These are phyloP conservation scores for Adrianichthys oophorus DNA, from an alignment of 2,797 vertebrate species.

Conservation along the genomic window DNA sequence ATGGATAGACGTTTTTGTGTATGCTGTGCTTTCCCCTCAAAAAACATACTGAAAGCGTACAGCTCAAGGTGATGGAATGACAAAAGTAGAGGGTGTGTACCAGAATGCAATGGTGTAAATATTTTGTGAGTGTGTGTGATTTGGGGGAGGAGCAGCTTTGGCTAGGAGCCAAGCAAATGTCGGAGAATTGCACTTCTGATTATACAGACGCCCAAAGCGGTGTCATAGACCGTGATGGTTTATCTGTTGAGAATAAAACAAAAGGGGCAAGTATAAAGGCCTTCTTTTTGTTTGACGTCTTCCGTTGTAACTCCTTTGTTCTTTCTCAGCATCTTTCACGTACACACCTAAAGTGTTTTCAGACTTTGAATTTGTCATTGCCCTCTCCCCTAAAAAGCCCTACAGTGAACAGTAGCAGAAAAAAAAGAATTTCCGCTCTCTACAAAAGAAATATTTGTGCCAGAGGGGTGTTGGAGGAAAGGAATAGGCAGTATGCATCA, in stretches of 20 bases:
- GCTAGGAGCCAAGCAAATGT: constrained; percentile 51
- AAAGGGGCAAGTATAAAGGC: not conserved
- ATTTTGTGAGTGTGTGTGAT: constrained; percentile 36
- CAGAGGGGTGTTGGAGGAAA: constrained; percentile 52
- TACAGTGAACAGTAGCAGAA: constrained; percentile 29
- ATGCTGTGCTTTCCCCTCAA: constrained; percentile 15
- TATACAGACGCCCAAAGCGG: constrained; percentile 25
- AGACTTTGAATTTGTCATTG: constrained; percentile 36
- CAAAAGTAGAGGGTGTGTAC: constrained; percentile 33
- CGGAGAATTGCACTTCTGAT: constrained; percentile 54
- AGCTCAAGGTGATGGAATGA: constrained; percentile 24
- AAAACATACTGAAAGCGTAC: constrained; percentile 24
- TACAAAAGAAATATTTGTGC: constrained; percentile 64
- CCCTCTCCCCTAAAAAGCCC: constrained; percentile 33
- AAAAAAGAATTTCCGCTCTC: constrained; percentile 41
- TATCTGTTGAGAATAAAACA: constrained; percentile 12
- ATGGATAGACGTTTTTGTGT: constrained; percentile 29
- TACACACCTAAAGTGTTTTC: constrained; percentile 26
- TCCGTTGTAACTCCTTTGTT: constrained; percentile 14
- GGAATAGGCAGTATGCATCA: constrained; percentile 41
- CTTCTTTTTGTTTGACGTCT: constrained; percentile 2
- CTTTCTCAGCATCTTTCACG: constrained; percentile 8
- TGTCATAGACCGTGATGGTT: constrained; percentile 22
- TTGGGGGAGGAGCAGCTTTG: constrained; percentile 38
- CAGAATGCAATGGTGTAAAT: constrained; percentile 34